Base-by-base conservation (phyloP, 2,888 invertebrate genomes). In the Drosophila nigricruria region DNA sequence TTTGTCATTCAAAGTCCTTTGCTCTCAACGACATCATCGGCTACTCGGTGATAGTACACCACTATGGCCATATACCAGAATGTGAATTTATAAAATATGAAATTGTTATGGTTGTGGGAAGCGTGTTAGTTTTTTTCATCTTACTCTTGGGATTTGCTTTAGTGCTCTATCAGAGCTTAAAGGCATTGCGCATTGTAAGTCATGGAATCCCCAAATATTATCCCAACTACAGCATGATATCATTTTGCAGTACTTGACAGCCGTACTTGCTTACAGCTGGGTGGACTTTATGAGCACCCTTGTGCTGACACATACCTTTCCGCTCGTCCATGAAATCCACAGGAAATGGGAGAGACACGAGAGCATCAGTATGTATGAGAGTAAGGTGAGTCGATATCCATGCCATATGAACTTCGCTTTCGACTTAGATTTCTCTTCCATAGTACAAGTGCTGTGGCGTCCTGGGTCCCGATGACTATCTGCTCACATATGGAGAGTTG, bases 371-470 rank as follows among this genome's bases (percentile, higher is more conserved):
- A 0, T 9, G 0, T 66, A 38, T 9, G 87, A 82, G 32, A 10
- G 6, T 0, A 16, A 5, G 42, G 87, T 82, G 14, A 34, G 63
- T 49, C 10, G 4, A 25, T 0, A 2, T 34, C 0, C 0, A 4
- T 34, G 0, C 2, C 8, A 3, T 1, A 14, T 10, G 16, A 14
- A 5, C 12, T 36, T n/a, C 10, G n/a, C 8, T 9, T 4, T 4
- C 3, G 12, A 9, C 23, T 23, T 23, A 6, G 0, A 6, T 2
- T 10, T 20, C 1, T 3, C 18, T 12, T 2, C 8, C 49, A 9
- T 14, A 88, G 83, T 58, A 34, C 5, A 9, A 30, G 1, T 83
- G 88, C 40, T 88, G 83, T 45, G 83, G 88, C 10, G 60, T 61
- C 0, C 43, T 67, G 10, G 85, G 88, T 6, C 77, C 79, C 0